These are phyloP conservation scores for Chironomus riparius DNA, from an alignment of 2,888 invertebrate species.

Conservation along the genomic window DNA sequence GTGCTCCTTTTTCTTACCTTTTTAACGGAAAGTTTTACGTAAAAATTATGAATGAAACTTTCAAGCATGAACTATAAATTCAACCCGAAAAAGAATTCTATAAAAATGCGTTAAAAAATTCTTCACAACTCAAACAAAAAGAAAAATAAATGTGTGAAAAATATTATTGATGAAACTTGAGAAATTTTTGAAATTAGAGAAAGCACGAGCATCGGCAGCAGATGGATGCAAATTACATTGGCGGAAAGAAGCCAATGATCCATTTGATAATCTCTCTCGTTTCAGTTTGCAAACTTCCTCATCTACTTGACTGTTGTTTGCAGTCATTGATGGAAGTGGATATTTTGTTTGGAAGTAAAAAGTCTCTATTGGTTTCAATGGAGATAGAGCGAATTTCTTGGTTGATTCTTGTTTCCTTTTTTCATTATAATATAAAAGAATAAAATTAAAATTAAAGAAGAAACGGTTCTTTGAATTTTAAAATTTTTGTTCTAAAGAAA, in stretches of 20 bases:
- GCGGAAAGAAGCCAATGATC: conserved; percentile 18
- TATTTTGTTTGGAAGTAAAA: too few species aligned
- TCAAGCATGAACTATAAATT: too few species aligned
- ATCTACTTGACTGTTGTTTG: not conserved
- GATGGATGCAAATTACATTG: conserved; percentile 8
- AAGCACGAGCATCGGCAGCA: not conserved
- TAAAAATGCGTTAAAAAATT: too few species aligned
- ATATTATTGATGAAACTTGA: not conserved
- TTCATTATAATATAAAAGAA: too few species aligned
- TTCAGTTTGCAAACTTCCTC: conserved; percentile 16
- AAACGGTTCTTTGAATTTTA: too few species aligned
- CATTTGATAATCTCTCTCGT: conserved; percentile 11
- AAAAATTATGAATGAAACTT: conserved; percentile 1
- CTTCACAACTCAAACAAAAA: not conserved
- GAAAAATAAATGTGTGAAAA: not conserved
- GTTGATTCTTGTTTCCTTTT: too few species aligned
- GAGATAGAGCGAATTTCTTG: too few species aligned
- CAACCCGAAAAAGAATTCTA: too few species aligned
- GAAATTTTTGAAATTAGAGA: not conserved
- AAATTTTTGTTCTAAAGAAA: too few species aligned
- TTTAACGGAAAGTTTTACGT: conserved; percentile 1
- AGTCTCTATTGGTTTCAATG: not conserved
- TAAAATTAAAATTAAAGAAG: too few species aligned
- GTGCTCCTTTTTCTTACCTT: not conserved
- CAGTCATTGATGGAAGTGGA: too few species aligned